Evolutionary conservation across 2,888 invertebrate species (phyloP).

Genomic region (Callosobruchus maculatus): DNA sequence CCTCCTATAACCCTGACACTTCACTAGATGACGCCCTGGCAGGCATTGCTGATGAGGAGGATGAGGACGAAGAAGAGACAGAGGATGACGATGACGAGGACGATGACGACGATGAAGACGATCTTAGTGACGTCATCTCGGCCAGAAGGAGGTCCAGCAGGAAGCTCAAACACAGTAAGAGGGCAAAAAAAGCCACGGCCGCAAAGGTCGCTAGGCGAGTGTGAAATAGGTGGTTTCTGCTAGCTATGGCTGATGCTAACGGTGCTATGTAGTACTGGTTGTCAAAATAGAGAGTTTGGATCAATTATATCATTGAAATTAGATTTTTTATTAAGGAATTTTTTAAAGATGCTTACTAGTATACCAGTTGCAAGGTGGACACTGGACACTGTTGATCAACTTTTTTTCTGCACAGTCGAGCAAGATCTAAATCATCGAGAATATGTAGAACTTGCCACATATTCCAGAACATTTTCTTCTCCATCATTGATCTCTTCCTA

Average conservation of each 20-base stretch:
- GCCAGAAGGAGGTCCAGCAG: conserved; percentile 86
- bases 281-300: not conserved
- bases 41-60: conserved; percentile 50
- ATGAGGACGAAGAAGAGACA: conserved; percentile 57
- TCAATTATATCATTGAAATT: too few species aligned
- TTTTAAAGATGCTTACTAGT: too few species aligned
- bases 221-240: not conserved
- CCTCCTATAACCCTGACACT: not conserved
- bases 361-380: too few species aligned
- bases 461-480: too few species aligned
- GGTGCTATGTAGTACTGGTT: not conserved
- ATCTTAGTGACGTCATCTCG: conserved; percentile 66
- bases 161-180: conserved; percentile 46
- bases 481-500: too few species aligned
- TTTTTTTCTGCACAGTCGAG: too few species aligned
- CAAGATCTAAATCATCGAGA: too few species aligned
- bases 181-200: conserved; percentile 16
- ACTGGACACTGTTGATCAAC: too few species aligned
- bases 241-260: not conserved
- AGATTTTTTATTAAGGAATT: too few species aligned
- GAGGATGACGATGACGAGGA: conserved; percentile 66
- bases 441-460: too few species aligned
- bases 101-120: conserved; percentile 62
- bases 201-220: not conserved
- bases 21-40: conserved; percentile 26